Evolutionary conservation across 1,140 invertebrate genomes (phyloP).

Genomic region (Goniozus legneri): DNA sequence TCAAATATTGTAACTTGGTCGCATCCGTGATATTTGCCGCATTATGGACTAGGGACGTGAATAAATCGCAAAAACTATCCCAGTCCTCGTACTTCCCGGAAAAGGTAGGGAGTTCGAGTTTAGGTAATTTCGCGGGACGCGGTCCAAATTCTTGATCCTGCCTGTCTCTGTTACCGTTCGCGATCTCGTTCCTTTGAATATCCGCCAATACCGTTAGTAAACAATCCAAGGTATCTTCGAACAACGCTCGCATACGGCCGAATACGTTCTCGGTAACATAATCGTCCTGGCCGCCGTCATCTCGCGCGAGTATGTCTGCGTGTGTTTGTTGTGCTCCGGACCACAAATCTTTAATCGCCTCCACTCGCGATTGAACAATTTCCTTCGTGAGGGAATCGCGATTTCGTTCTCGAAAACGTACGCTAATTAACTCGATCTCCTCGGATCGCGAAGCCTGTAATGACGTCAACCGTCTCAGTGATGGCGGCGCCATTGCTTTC

Average conservation of each 20-base stretch:
- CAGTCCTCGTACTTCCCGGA: neutral
- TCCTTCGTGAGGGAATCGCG: too few relatives aligned
- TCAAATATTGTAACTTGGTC: neutral
- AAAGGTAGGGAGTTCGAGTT: neutral
- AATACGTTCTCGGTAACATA: neutral
- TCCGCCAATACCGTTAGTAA: neutral
- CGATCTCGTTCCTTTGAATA: neutral
- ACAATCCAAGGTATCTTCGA: neutral
- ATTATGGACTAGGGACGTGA: neutral
- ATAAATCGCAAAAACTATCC: neutral
- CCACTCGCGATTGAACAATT: too few relatives aligned
- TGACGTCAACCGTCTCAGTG: too few relatives aligned
- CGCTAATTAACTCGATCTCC: too few relatives aligned
- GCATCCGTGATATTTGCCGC: neutral
- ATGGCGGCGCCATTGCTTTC: too few relatives aligned
- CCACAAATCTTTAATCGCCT: too few relatives aligned
- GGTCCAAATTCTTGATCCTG: too few relatives aligned
- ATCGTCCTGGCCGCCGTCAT: too few relatives aligned
- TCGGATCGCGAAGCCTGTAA: too few relatives aligned
- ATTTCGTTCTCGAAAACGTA: too few relatives aligned
- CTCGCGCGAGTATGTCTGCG: too few relatives aligned
- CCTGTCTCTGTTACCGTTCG: neutral
- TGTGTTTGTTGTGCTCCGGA: too few relatives aligned
- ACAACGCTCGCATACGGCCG: neutral
- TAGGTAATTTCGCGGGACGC: neutral